These are phyloP conservation scores for Sapajus apella DNA, from an alignment of 2,113 vertebrate species.

Conservation along the genomic window DNA sequence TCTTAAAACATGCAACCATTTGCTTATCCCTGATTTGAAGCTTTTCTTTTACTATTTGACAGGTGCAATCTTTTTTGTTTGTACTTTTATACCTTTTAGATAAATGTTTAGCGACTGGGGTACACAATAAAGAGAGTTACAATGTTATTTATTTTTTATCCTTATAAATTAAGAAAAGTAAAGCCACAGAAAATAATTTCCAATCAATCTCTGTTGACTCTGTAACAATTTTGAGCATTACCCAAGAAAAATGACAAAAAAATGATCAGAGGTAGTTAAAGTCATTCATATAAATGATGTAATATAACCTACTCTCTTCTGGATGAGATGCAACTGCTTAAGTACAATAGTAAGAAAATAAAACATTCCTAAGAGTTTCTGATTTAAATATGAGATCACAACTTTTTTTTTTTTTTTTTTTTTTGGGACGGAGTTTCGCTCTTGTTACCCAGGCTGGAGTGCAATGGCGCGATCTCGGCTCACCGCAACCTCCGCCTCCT, in stretches of 20 bases:
- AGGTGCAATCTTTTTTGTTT: neutral
- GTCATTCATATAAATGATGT: neutral
- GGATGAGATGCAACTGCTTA: neutral
- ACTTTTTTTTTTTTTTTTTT: no score
- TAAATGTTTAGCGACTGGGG: neutral
- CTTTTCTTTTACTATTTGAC: neutral
- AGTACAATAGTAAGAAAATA: neutral
- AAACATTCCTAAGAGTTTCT: neutral
- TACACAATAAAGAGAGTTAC: neutral
- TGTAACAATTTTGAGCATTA: neutral
- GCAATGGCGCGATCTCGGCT: no score
- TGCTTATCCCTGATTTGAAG: neutral
- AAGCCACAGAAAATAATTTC: neutral
- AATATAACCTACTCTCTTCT: neutral
- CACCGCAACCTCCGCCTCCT: no score
- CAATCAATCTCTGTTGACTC: neutral
- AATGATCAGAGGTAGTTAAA: neutral
- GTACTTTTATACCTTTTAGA: neutral
- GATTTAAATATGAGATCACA: neutral
- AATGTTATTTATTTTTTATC: neutral
- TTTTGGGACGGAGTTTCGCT: no score
- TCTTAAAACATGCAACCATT: neutral
- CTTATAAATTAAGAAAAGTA: constrained; percentile 9
- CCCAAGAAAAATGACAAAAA: neutral
- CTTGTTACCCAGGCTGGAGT: no score